Evolutionary conservation across 1,140 invertebrate genomes (phyloP), one percentile per base, ranked within the genome.

Genomic region (Solenopsis fugax): DNA sequence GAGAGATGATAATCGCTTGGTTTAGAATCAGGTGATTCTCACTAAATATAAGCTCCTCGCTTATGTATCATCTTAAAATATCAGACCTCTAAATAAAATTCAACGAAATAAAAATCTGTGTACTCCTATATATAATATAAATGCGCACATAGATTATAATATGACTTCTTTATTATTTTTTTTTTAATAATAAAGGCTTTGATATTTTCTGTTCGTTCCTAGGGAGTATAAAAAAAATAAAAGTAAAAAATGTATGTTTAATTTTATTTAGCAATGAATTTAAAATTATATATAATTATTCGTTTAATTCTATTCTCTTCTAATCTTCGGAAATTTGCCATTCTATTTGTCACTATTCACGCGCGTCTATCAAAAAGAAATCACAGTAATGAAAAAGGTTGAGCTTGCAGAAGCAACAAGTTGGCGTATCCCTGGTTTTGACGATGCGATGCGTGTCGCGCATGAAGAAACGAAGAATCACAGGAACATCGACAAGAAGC

Each of bases 1-100:
- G 18, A 60, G 48, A 73, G 77, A 90, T 52, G 84, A 90, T 86
- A 86, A 90, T 91, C 90, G 88, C 82, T 78, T 65, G 73, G 72
- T 87, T 81, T 86, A 81, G 72, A 86, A 88, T 88, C 87, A 78
- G 84, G 60, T 87, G 58, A 71, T 87, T 86, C 73, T 48, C 62
- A 75, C 56, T 54, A 73, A 81, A 85, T 60, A 62, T 60, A 24
- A 82, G 41, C 24, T 10, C 2, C 18, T 24, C 41, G 18, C 24
- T 34, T 29, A 21, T 29, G 24, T 82, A 48, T 24, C 21, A 37
- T 56, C 52, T 82, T 29, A 58, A 82, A 84, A 84, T 73, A 73
- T 21, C 41, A 58, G 0, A 60, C 60, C 1, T 62, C 18, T 56
- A 72, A 37, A 82, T 48, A 48, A 50, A 65, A 65, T 34, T 10